Evolutionary conservation across 92 coral and sea anemone species (phyloP), one percentile per base, ranked within the genome.

Genomic region (Micromussa lordhowensis): DNA sequence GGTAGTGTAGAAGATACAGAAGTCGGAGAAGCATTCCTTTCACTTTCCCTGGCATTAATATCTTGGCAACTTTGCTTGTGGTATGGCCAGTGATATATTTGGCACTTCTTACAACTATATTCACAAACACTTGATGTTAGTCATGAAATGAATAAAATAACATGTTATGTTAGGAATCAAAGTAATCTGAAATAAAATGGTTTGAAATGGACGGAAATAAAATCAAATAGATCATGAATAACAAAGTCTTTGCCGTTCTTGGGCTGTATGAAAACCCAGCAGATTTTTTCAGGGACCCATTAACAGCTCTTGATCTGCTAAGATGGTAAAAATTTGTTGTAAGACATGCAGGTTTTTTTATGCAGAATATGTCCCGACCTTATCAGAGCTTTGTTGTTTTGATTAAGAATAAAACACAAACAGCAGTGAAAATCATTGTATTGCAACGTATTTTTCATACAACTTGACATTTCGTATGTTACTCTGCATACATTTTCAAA

Each of bases 51-150:
- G 18, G 31, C 29, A 51, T 71, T 74, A 7, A 58, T n/a, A 6
- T 58, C 72, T 28, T n/a, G 40, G 81, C 98, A 95, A 18, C 54
- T 76, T 76, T 53, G 75, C 66, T 89, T 95, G 81, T 95, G 98
- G 38, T 51, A 22, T 54, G 93, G 94, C 96, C 98, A 95, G 87
- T 95, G 94, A 48, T 40, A 90, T 8, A 87, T 44, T 87, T 95
- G 98, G 79, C 98, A 95, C 38, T 94, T 82, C 77, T 90, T 93
- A 24, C 96, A 93, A 70, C 98, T 95, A 38, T 48, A 81, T 34
- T 4, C 58, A 64, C 38, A 49, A 0, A 28, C 54, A 22, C 16
- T 18, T 75, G 14, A 22, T 10, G 49, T 3, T 8, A 14, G 63
- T 21, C 9, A 63, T 12, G 9, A 31, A 34, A 22, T 58, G 14